Evolutionary conservation across 2,888 invertebrate genomes (phyloP).

Genomic region (Diogma glabrata): DNA sequence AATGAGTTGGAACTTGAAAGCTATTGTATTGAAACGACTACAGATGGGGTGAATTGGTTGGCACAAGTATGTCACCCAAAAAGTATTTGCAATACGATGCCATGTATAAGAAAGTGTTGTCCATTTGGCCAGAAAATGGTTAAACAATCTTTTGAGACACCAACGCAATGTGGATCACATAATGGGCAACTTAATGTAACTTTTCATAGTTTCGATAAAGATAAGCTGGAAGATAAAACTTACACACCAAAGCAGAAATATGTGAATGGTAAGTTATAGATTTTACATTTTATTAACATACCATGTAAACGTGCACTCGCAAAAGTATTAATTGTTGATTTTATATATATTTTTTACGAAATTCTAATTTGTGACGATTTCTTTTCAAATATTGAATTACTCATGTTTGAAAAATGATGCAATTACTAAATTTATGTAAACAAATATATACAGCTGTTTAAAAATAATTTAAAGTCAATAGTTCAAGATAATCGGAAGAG

Average conservation of each 20-base stretch:
- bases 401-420: no score
- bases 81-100: conserved; percentile 24
- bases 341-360: no score
- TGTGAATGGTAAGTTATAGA: conserved; percentile 3
- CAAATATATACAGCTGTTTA: no score
- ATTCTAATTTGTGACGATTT: no score
- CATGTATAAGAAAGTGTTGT: conserved; percentile 33
- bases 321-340: no score
- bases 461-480: no score
- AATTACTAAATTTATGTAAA: no score
- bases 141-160: neutral
- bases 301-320: no score
- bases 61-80: conserved; percentile 17
- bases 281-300: no score
- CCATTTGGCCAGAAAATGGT: conserved; percentile 24
- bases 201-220: neutral
- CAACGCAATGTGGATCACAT: conserved; percentile 5
- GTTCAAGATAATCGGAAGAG: no score
- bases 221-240: neutral
- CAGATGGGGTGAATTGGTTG: conserved; percentile 4
- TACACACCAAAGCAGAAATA: neutral
- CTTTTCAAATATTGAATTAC: no score
- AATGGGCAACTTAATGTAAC: neutral
- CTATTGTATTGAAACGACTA: neutral
- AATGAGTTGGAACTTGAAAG: neutral